phyloP scores from a whole-genome alignment of 2,888 invertebrate species.

The Aphrophora alni region DNA sequence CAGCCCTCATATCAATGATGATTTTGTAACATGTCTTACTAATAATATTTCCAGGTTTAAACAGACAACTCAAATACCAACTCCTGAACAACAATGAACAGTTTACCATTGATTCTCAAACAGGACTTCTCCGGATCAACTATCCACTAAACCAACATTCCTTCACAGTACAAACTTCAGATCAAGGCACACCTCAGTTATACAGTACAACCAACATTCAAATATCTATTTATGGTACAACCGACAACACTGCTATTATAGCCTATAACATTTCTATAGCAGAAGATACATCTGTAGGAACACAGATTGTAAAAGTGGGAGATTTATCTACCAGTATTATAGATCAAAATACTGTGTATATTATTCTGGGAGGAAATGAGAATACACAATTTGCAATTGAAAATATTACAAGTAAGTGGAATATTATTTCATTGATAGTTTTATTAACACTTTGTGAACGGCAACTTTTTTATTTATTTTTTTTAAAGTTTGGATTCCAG shows the following conservation, averaged over 20 bases:
- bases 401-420: background rate
- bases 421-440: too few relatives aligned
- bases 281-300: background rate
- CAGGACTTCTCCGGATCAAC: background rate
- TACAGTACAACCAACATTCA: background rate
- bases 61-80: conserved; percentile 9
- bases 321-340: background rate
- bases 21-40: too few relatives aligned
- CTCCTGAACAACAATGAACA: background rate
- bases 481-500: too few relatives aligned
- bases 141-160: background rate
- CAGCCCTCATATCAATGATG: too few relatives aligned
- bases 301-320: background rate
- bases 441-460: too few relatives aligned
- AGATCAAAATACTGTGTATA: background rate
- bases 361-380: background rate
- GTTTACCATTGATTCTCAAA: conserved; percentile 1
- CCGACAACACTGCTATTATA: background rate
- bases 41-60: conserved; percentile 2
- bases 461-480: too few relatives aligned
- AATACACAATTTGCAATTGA: background rate
- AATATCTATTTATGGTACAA: background rate
- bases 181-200: conserved; percentile 14
- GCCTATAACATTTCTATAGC: background rate
- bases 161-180: conserved; percentile 1